Percentiles rank a stretch among this genome's conserved stretches.
Evolutionary conservation across 1,140 invertebrate genomes (phyloP).

Genomic region (Rhynchophorus ferrugineus): DNA sequence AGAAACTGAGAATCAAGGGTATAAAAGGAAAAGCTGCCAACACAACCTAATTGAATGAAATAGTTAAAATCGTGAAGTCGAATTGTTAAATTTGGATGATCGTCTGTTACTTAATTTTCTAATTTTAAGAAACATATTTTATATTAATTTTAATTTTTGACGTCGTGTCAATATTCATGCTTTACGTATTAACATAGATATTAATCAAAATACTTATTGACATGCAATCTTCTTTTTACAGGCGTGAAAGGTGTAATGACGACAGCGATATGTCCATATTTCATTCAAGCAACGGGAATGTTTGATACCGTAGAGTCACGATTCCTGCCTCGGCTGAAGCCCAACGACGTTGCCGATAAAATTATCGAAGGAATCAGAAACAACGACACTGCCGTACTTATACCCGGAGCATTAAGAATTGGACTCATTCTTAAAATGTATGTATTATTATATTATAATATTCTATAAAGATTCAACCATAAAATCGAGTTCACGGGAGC

Average conservation of each 20-base stretch:
- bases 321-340: constrained; percentile 73
- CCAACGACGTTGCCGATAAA: constrained; percentile 78
- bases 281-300: constrained; percentile 89
- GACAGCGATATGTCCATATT: constrained; percentile 89
- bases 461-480: neutral
- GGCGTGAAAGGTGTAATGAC: constrained; percentile 67
- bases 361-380: constrained; percentile 74
- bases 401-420: constrained; percentile 65
- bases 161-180: too few species aligned
- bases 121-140: too few species aligned
- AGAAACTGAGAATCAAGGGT: too few species aligned
- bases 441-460: constrained; percentile 21
- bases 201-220: too few species aligned
- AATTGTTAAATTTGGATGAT: too few species aligned
- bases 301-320: constrained; percentile 81
- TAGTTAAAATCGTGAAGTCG: too few species aligned
- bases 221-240: constrained; percentile 40
- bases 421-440: constrained; percentile 65
- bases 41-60: too few species aligned
- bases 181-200: too few species aligned
- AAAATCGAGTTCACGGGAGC: neutral
- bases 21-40: too few species aligned
- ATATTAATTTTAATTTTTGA: too few species aligned
- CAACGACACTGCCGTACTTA: constrained; percentile 67
- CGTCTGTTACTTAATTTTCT: too few species aligned